A percentile compares a stretch with the other conserved stretches of the same genome.
These are phyloP conservation scores for Muntiacus reevesi DNA, from an alignment of 2,113 vertebrate genomes.

Conservation along the genomic window DNA sequence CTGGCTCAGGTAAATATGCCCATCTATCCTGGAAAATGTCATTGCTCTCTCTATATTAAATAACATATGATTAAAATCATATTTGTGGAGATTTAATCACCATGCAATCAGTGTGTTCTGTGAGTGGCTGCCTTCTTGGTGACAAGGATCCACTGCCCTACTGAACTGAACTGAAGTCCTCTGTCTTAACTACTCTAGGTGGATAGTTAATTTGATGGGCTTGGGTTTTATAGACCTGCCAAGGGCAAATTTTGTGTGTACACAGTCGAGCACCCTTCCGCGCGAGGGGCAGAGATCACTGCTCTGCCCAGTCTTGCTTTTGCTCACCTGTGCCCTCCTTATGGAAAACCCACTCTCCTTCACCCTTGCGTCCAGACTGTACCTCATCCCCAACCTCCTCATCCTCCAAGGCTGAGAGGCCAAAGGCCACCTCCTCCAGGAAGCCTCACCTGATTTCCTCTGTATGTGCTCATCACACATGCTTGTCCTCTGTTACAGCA, in stretches of 20 bases:
- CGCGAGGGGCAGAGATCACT: background rate
- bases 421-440: background rate
- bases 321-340: background rate
- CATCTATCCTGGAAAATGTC: background rate
- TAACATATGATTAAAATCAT: conserved; percentile 43
- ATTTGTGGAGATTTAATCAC: conserved; percentile 73
- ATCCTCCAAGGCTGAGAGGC: background rate
- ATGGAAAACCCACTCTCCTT: background rate
- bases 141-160: background rate
- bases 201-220: conserved; percentile 26
- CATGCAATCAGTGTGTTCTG: conserved; percentile 45
- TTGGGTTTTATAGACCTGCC: conserved; percentile 12
- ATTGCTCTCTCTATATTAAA: background rate
- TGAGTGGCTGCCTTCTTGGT: background rate
- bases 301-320: background rate
- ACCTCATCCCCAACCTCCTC: background rate
- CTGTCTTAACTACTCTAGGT: conserved; percentile 68
- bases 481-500: background rate
- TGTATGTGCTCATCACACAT: background rate
- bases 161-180: conserved; percentile 32
- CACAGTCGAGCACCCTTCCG: background rate
- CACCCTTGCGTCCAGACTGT: background rate
- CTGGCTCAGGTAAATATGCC: background rate
- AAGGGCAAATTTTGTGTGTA: conserved; percentile 5
- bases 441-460: background rate